A percentile compares a stretch with the other conserved stretches of the same genome.
Evolutionary conservation across 2,888 invertebrate species (phyloP).

Genomic region (Stenichneumon culpator): DNA sequence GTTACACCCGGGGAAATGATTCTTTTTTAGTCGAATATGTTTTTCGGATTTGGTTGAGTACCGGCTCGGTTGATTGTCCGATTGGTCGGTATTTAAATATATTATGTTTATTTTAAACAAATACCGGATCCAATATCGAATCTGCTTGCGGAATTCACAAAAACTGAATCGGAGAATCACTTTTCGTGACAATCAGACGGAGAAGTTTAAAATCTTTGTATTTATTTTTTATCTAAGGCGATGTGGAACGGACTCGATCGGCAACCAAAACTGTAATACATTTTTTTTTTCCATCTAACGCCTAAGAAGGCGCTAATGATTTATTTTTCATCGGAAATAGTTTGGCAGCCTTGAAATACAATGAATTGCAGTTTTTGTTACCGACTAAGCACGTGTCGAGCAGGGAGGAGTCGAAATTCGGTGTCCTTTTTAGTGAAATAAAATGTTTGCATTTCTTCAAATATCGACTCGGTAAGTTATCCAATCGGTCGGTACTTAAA

Average conservation of each 20-base stretch:
- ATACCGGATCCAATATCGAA: neutral
- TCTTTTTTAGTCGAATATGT: neutral
- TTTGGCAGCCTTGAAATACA: no score
- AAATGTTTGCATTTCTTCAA: no score
- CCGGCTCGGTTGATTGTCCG: no score
- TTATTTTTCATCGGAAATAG: neutral
- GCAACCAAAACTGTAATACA: no score
- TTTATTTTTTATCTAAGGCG: no score
- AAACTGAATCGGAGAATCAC: neutral
- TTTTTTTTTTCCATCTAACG: no score
- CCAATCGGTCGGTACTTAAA: neutral
- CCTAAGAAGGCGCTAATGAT: no score
- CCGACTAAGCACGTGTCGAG: no score
- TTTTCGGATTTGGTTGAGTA: neutral
- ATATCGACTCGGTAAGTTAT: no score
- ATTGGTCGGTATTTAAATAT: neutral
- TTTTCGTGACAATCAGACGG: neutral
- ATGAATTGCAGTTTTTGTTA: no score
- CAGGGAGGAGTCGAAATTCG: neutral
- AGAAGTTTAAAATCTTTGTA: neutral
- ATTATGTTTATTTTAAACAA: neutral
- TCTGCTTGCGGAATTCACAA: neutral
- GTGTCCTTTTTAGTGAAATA: neutral
- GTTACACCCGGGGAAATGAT: neutral
- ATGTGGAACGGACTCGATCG: no score